These are phyloP conservation scores for Collichthys lucidus DNA, from an alignment of 2,113 vertebrate genomes.

Conservation along the genomic window DNA sequence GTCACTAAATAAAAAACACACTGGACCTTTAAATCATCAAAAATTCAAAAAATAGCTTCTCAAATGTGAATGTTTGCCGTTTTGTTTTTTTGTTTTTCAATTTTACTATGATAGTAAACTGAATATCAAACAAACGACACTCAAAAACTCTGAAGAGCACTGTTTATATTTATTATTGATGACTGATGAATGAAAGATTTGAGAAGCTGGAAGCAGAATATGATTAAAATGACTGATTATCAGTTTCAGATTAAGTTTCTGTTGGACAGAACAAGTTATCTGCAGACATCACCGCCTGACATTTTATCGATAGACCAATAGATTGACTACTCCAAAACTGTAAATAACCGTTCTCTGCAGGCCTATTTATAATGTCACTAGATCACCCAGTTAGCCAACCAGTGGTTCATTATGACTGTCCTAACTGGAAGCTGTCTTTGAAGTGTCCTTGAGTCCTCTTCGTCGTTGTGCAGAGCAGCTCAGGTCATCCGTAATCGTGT, in stretches of 20 bases:
- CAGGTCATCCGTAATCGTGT: not conserved
- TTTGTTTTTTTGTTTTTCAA: too few relatives aligned
- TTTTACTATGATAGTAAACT: not conserved
- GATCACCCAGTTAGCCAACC: not conserved
- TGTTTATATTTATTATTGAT: not conserved
- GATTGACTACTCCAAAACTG: not conserved
- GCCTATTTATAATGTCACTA: not conserved
- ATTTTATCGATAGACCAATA: not conserved
- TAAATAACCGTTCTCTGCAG: not conserved
- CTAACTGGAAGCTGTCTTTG: not conserved
- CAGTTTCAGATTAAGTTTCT: not conserved
- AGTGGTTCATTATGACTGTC: not conserved
- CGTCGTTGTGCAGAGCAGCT: not conserved
- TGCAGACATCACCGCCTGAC: not conserved
- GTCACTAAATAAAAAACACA: too few relatives aligned
- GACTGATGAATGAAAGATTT: not conserved
- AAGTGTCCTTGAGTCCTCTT: slow-evolving; percentile 41
- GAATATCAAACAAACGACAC: not conserved
- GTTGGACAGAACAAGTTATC: not conserved
- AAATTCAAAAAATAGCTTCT: too few relatives aligned
- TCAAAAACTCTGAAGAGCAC: not conserved
- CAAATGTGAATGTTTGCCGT: not conserved
- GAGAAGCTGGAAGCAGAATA: not conserved
- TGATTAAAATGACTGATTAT: not conserved
- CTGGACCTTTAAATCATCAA: too few relatives aligned